Evolutionary conservation across 2,797 vertebrate species (phyloP), one percentile per base, ranked within the genome.

Genomic region (Lagothrix lagotricha): DNA sequence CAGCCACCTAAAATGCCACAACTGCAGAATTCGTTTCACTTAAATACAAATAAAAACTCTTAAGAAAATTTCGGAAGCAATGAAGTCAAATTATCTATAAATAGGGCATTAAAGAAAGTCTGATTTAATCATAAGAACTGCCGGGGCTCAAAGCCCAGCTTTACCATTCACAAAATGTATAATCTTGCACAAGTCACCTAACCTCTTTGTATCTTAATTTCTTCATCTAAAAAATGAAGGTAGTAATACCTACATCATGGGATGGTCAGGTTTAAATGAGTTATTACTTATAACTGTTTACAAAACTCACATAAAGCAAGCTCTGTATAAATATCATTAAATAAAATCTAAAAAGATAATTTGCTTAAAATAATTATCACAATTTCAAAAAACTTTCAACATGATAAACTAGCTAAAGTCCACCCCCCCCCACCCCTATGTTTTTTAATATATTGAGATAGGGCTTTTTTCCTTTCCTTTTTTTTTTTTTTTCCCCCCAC

Each of bases 281-380:
- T 54, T 64, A 57, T 61, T 88, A 54, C 28, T 82, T 52, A 15
- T n/a, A 76, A 54, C 17, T 91, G 6, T 73, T 82, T 67, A 70
- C 39, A 41, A 94, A 93, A 87, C 24, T 58, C 22, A 84, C 17
- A 93, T 64, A 96, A 93, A 94, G 30, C 79, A 91, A 88, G 36
- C 19, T 79, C 61, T 70, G 54, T 22, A 72, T 75, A 54, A 88
- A 93, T 48, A 33, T 15, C 81, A 33, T 58, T 91, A 76, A 94
- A 88, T 94, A 89, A 75, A 80, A 87, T 30, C 61, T 92, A 13
- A 88, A 87, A 93, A 92, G 41, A 79, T 44, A 96, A 77, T 20
- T 92, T 72, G 52, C 24, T 91, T 77, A 81, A 93, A 88, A 83
- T 75, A 8, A 70, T 80, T 83, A 95, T 58, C 61, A 92, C 41